phyloP scores from a whole-genome alignment of 2,113 vertebrate species.

The Phyllopteryx taeniolatus region DNA sequence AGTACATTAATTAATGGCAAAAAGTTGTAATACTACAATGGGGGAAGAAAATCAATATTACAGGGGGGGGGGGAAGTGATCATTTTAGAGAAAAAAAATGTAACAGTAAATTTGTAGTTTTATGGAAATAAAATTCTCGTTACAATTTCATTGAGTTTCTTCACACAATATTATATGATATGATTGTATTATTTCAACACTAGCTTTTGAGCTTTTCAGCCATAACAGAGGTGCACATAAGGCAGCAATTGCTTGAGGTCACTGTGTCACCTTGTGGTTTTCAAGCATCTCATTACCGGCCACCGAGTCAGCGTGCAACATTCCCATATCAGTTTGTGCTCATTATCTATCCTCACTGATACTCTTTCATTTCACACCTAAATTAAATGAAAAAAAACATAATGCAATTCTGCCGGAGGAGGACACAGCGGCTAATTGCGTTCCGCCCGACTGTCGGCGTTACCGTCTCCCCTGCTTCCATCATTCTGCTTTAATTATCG shows the following conservation, averaged over 20 bases:
- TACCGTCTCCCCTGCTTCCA: conserved; percentile 27
- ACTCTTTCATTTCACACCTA: conserved; percentile 67
- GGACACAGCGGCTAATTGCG: conserved; percentile 67
- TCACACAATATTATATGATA: too few relatives aligned
- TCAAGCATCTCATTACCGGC: conserved; percentile 62
- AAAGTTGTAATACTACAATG: too few relatives aligned
- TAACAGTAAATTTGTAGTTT: too few relatives aligned
- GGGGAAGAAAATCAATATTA: too few relatives aligned
- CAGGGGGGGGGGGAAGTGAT: too few relatives aligned
- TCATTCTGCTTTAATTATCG: conserved; percentile 60
- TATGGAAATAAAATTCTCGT: too few relatives aligned
- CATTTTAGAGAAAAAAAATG: too few relatives aligned
- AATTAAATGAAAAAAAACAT: conserved; percentile 67
- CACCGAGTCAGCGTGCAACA: conserved; percentile 48
- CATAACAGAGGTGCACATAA: too few relatives aligned
- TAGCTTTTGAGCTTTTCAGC: neutral
- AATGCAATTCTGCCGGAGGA: conserved; percentile 66
- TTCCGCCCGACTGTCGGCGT: conserved; percentile 56
- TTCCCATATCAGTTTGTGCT: conserved; percentile 65
- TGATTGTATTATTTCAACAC: too few relatives aligned
- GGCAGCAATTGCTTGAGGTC: too few relatives aligned
- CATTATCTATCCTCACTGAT: conserved; percentile 69
- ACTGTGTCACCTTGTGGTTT: neutral
- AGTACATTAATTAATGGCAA: too few relatives aligned
- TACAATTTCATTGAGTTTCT: too few relatives aligned